phyloP scores from a whole-genome alignment of 2,113 vertebrate species.

The Corythaeola cristata region DNA sequence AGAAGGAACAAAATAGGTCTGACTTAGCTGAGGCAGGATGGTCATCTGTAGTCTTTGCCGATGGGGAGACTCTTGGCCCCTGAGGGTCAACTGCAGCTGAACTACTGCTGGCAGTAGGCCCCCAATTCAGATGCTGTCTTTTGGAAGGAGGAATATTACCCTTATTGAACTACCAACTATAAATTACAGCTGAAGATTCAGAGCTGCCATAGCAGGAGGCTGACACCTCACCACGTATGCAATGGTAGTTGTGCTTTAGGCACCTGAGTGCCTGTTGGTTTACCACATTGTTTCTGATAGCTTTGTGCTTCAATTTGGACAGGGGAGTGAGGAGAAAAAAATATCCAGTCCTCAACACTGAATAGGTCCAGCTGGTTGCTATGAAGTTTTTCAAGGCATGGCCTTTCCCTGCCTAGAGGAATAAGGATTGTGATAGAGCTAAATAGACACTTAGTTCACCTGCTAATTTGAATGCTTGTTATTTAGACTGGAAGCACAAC shows the following conservation, averaged over 20 bases:
- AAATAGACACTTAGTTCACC: background rate
- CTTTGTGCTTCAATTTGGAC: background rate
- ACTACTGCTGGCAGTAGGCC: background rate
- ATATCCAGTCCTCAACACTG: background rate
- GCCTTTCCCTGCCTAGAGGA: background rate
- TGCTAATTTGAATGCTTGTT: background rate
- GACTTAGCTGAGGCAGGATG: background rate
- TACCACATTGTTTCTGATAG: rapidly evolving
- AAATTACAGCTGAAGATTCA: background rate
- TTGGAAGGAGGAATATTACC: background rate
- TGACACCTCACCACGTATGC: rapidly evolving
- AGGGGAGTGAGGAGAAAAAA: background rate
- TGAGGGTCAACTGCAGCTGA: background rate
- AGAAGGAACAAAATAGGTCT: background rate
- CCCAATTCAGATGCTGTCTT: background rate
- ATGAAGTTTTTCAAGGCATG: background rate
- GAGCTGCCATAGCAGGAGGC: background rate
- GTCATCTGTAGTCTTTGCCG: background rate
- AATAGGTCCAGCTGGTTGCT: background rate
- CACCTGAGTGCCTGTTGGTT: background rate
- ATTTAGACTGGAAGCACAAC: background rate
- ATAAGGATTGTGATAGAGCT: background rate
- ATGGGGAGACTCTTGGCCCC: background rate
- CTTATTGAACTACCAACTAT: background rate
- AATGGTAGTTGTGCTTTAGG: background rate